phyloP scores from a whole-genome alignment of 2,888 invertebrate genomes.

The Cheilosia soror region DNA sequence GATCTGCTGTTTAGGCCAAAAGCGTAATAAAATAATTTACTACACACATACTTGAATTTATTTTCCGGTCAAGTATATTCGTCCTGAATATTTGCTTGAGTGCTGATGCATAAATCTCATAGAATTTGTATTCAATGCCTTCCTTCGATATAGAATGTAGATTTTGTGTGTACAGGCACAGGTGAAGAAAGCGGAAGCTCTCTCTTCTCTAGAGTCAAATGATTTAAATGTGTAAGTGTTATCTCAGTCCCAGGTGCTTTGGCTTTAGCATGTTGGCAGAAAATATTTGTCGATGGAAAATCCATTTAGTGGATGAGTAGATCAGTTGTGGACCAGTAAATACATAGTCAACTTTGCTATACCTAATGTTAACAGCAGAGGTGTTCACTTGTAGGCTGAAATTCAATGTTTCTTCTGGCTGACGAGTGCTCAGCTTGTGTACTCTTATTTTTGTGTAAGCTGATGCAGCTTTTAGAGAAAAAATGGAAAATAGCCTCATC shows the following conservation, averaged over 20 bases:
- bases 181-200: not conserved
- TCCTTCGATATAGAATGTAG: not conserved
- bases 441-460: not conserved
- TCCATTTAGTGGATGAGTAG: not conserved
- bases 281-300: no score
- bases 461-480: not conserved
- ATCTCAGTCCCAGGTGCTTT: not conserved
- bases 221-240: constrained; percentile 14
- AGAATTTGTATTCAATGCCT: constrained; percentile 8
- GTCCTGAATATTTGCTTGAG: not conserved
- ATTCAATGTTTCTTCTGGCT: no score
- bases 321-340: not conserved
- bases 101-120: not conserved
- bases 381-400: no score
- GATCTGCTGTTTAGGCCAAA: no score
- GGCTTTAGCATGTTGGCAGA: not conserved
- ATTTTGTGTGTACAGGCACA: constrained; percentile 4
- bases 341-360: not conserved
- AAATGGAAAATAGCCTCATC: no score
- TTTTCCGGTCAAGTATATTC: not conserved
- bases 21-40: constrained; percentile 1
- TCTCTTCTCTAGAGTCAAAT: not conserved
- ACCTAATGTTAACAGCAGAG: not conserved
- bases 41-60: constrained; percentile 2
- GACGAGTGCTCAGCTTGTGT: no score